Conservation (phyloP, 1,140 invertebrate genomes). For the Saccostrea glomerata region DNA sequence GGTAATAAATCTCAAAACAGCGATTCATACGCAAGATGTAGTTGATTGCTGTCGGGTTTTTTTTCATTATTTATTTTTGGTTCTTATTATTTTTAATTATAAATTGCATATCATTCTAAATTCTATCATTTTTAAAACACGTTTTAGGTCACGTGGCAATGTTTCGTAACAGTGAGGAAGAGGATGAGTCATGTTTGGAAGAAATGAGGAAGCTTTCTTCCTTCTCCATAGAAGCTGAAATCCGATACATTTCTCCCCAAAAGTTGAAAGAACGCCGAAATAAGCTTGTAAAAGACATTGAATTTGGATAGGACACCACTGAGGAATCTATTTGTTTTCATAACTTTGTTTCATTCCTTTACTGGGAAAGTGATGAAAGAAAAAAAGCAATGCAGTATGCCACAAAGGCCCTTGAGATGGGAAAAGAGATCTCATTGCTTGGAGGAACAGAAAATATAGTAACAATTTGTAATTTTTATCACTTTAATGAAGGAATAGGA, state of each 20-base stretch:
- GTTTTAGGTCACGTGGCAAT: neutral
- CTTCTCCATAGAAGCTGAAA: neutral
- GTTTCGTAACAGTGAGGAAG: neutral
- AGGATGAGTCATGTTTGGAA: neutral
- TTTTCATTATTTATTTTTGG: no score
- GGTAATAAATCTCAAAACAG: no score
- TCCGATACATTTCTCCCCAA: neutral
- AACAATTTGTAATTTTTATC: neutral
- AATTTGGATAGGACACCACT: neutral
- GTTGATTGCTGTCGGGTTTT: no score
- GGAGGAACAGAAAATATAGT: neutral
- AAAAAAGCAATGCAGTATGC: neutral
- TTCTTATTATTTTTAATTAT: no score
- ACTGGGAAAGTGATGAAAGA: neutral
- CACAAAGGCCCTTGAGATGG: neutral
- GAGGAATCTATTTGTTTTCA: neutral
- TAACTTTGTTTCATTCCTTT: neutral
- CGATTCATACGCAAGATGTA: no score
- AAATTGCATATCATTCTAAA: no score
- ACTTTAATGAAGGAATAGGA: neutral
- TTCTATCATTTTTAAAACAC: no score
- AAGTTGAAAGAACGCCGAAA: neutral
- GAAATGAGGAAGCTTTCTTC: neutral
- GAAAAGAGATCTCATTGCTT: neutral
- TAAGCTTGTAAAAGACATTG: neutral